Conservation (phyloP, 2,888 invertebrate genomes). For the Dilophus febrilis region DNA sequence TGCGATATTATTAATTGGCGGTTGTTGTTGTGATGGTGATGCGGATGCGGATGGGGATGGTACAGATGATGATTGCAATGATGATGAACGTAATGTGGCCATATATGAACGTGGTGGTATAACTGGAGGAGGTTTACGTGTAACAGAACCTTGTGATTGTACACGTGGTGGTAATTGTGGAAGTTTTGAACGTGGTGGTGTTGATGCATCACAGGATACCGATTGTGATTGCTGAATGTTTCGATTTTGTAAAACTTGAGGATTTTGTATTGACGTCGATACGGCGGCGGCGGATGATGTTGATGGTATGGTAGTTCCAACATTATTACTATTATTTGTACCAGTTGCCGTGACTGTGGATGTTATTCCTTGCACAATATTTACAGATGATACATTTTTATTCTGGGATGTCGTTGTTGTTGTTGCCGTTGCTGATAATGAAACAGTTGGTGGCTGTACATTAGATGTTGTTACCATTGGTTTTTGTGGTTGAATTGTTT, state of each 20-base stretch:
- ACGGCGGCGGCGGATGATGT: neutral
- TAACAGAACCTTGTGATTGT: constrained; percentile 23
- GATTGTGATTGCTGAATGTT: no score
- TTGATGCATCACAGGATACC: constrained; percentile 7
- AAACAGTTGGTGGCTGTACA: constrained; percentile 22
- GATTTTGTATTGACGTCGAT: constrained; percentile 4
- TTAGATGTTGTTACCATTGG: constrained; percentile 26
- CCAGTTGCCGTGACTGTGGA: constrained; percentile 6
- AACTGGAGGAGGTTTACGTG: constrained; percentile 25
- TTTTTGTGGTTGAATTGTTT: constrained; percentile 26
- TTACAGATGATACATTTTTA: no score
- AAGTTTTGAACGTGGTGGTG: constrained; percentile 7
- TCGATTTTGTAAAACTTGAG: constrained; percentile 5
- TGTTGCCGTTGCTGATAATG: constrained; percentile 1
- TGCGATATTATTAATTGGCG: constrained; percentile 1
- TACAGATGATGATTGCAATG: constrained; percentile 18
- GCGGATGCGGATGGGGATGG: constrained; percentile 1
- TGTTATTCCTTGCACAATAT: constrained; percentile 8
- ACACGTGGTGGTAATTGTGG: constrained; percentile 28
- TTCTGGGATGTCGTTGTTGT: constrained; percentile 5
- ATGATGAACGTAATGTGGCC: constrained; percentile 23
- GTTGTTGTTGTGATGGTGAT: neutral
- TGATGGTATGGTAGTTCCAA: neutral
- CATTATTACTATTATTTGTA: constrained; percentile 9
- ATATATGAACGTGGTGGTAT: constrained; percentile 24